Conservation (phyloP, 2,797 vertebrate species). For the Sebastes vulpes region DNA sequence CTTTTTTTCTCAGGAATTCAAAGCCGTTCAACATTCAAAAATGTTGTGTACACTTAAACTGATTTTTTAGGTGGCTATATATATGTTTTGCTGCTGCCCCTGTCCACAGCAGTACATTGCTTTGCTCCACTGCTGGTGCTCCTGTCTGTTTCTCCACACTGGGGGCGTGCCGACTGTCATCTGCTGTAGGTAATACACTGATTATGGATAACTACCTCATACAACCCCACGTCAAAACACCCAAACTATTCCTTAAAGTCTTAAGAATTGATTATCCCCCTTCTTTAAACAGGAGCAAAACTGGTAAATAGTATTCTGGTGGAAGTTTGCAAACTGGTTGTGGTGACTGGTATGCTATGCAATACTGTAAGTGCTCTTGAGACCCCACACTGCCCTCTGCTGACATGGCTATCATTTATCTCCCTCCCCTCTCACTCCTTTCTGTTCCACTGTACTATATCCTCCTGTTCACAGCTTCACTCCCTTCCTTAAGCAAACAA, state of each 20-base stretch:
- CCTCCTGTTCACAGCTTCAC: conserved; percentile 27
- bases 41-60: no score
- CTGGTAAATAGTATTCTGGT: background rate
- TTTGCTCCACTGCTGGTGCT: no score
- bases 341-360: background rate
- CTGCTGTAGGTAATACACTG: no score
- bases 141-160: no score
- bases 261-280: background rate
- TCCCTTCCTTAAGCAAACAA: conserved; percentile 52
- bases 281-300: background rate
- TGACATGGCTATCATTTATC: conserved; percentile 36
- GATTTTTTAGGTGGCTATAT: no score
- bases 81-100: no score
- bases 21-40: background rate
- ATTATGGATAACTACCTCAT: no score
- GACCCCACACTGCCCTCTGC: conserved; percentile 66
- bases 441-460: background rate
- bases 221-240: no score
- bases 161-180: no score
- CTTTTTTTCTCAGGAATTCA: conserved; percentile 2
- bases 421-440: background rate
- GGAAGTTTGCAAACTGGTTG: background rate
- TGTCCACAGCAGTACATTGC: no score
- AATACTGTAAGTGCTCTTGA: background rate
- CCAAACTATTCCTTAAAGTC: background rate